Evolutionary conservation across 2,888 invertebrate species (phyloP), one percentile per base, ranked within the genome.

Genomic region (Ectemnius continuus): DNA sequence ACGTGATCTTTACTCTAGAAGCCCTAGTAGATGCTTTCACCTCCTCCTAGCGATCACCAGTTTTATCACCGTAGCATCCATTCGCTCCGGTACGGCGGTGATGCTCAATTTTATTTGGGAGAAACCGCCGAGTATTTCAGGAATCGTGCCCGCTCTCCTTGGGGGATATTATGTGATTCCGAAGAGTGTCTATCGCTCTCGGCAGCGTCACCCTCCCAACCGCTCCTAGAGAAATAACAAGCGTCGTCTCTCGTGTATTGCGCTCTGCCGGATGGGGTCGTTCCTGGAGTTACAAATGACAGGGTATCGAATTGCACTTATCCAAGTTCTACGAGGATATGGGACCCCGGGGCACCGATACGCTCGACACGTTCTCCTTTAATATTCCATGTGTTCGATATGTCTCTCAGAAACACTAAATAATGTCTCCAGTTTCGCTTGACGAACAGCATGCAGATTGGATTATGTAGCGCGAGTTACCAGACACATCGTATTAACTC

Each of bases 111-210:
- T 87, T 86, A 87, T 88, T 87, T 84, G 85, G 83, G 83, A 82
- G 84, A 85, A 84, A 87, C 85, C 88, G 84, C 87, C 70, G 70
- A 87, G 87, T 88, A 88, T 88, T 85, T 81, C 84, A 66, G 80
- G 76, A 83, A 83, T 82, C 84, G 87, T 36, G 36, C 36, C 11
- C 82, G 83, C 84, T 83, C 84, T 84, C 84, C 85, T 71, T 75
- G 79, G 84, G 85, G 86, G 85, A 85, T 87, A 88, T 88, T 87
- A 88, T 84, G 87, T 87, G 87, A 88, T 88, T 88, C 86, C 87
- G 73, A 74, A 64, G 72, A 46, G 46, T 66, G 72, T 73, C 75
- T 73, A 63, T 71, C 66, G 67, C 66, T n/a, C 62, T 28, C 59
- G 65, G 59, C 67, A 69, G 45, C 26, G 26, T 58, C 48, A 36